Percentiles rank a stretch among this genome's conserved stretches.
Conservation (phyloP, 2,113 vertebrate genomes). For the Pomatorhinus ruficollis region DNA sequence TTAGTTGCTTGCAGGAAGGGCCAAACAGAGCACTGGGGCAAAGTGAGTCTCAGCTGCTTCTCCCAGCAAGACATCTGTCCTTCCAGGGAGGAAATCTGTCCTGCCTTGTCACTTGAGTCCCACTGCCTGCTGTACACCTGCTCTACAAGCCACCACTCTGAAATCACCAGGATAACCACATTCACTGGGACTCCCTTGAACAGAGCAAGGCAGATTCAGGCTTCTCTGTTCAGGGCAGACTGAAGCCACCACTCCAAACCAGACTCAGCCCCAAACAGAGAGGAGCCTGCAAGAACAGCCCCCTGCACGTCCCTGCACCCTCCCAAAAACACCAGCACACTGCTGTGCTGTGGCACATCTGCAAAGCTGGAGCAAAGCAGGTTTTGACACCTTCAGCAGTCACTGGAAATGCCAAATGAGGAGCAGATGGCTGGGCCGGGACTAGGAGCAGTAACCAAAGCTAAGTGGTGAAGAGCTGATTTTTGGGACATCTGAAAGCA, state of each 20-base stretch:
- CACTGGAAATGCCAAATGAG: background rate
- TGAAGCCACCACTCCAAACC: background rate
- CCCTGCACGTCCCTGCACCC: background rate
- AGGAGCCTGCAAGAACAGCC: background rate
- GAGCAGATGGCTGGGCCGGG: background rate
- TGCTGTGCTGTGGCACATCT: rapidly evolving
- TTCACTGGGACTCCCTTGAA: background rate
- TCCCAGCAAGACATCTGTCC: background rate
- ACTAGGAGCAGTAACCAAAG: background rate
- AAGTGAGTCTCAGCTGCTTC: background rate
- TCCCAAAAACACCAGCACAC: background rate
- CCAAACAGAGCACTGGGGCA: background rate
- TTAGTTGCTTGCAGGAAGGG: background rate
- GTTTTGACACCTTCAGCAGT: background rate
- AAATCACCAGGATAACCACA: background rate
- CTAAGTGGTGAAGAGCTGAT: background rate
- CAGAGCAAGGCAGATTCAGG: background rate
- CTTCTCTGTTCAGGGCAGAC: background rate
- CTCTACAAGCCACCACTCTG: background rate
- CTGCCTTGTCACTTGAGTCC: background rate
- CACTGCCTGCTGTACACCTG: background rate
- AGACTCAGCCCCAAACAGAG: background rate
- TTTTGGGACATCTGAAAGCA: background rate
- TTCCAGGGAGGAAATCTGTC: background rate
- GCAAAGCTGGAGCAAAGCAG: background rate